These are phyloP conservation scores for Andrena cerasifolii DNA, from an alignment of 1,140 invertebrate genomes.

Conservation along the genomic window DNA sequence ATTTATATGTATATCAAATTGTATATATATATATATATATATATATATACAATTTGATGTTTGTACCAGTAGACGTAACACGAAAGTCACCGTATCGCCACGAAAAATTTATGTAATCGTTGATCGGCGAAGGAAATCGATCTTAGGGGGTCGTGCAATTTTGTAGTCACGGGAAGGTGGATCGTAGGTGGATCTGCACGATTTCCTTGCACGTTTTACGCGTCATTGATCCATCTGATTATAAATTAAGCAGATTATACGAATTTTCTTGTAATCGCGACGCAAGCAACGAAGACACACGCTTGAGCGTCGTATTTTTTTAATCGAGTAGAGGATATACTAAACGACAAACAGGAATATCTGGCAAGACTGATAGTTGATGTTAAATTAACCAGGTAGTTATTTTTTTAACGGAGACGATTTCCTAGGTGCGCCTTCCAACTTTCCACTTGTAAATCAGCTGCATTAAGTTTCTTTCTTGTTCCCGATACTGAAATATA, in stretches of 20 bases:
- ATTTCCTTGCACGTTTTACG: background rate
- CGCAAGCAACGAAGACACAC: background rate
- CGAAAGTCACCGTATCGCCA: slow-evolving; percentile 22
- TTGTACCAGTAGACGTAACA: slow-evolving; percentile 51
- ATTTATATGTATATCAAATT: slow-evolving; percentile 52
- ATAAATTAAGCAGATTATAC: background rate
- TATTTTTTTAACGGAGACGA: slow-evolving; percentile 44
- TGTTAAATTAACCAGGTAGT: slow-evolving; percentile 35
- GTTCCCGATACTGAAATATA: too few relatives aligned
- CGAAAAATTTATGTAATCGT: slow-evolving; percentile 35
- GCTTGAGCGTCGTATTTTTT: slow-evolving; percentile 53
- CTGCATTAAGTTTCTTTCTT: too few relatives aligned
- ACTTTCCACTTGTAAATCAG: background rate
- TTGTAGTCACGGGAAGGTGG: slow-evolving; percentile 8
- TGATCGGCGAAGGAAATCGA: background rate
- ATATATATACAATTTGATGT: slow-evolving; percentile 52
- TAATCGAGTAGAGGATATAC: slow-evolving; percentile 51
- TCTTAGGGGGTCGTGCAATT: background rate
- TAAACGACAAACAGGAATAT: slow-evolving; percentile 45
- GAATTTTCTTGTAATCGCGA: slow-evolving; percentile 11
- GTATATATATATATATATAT: slow-evolving; percentile 50
- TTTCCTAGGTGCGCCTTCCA: slow-evolving; percentile 1
- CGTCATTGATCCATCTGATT: too few relatives aligned
- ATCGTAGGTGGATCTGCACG: background rate
- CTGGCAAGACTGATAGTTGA: slow-evolving; percentile 60